phyloP scores from a whole-genome alignment of 92 coral and sea anemone species.

The Porites lobata region DNA sequence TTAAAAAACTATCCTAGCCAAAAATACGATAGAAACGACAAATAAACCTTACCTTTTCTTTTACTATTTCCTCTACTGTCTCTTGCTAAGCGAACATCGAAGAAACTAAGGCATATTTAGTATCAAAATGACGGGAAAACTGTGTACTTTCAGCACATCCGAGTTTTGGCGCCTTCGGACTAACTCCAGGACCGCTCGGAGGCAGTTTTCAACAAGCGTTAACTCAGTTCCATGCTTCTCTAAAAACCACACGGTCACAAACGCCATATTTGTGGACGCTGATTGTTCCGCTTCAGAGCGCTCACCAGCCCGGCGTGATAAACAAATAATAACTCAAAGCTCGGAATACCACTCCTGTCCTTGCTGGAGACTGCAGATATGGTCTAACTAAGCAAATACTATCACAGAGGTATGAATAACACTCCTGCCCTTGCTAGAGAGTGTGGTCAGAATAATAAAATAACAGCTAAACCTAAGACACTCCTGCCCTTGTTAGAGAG shows the following conservation, averaged over 20 bases:
- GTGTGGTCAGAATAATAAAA: background rate
- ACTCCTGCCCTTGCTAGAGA: conserved; percentile 18
- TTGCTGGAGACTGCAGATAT: too few species aligned
- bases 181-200: conserved; percentile 25
- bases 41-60: conserved; percentile 18
- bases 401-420: background rate
- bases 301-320: conserved; percentile 12
- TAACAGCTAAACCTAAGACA: background rate
- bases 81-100: conserved; percentile 17
- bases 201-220: conserved; percentile 16
- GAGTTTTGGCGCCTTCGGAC: conserved; percentile 34
- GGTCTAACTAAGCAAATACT: too few species aligned
- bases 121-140: conserved; percentile 33
- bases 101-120: conserved; percentile 19
- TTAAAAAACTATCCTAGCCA: conserved; percentile 13
- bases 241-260: conserved; percentile 1
- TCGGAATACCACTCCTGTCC: background rate
- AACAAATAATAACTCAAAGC: background rate
- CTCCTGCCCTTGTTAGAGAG: conserved; percentile 22
- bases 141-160: conserved; percentile 12
- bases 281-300: background rate
- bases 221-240: conserved; percentile 29
- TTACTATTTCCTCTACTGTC: conserved; percentile 21
- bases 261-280: conserved; percentile 15
- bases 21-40: background rate